Base-by-base conservation (phyloP, 1,140 invertebrate species). In the Polyergus mexicanus region DNA sequence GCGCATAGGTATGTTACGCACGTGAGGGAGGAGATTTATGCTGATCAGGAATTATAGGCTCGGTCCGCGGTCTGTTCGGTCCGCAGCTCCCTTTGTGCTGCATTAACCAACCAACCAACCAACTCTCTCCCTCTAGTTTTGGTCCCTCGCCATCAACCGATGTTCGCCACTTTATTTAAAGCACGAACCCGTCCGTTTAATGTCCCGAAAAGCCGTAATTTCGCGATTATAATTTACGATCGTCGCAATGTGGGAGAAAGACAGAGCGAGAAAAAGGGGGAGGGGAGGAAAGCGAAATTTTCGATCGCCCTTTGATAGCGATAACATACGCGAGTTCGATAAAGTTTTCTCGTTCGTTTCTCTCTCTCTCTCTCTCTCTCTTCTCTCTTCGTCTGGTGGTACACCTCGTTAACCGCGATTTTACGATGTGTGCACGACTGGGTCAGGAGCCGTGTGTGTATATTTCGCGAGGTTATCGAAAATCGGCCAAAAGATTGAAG, bases 181-280 rank as follows among this genome's bases (percentile, higher is more conserved):
- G 87, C 84, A 63, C 66, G 76, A 84, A 54, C 72, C 71, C 74
- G 65, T 77, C 77, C 89, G 92, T 83, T 92, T 92, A 94, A 94
- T 93, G 92, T 94, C 80, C 92, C 91, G 90, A 92, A 90, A 94
- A 89, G 89, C 86, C 90, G 88, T 93, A 93, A 92, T 93, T 92
- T 91, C 89, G 85, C 89, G 91, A 92, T 94, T 92, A 92, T 92
- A 93, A 93, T 94, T 94, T 91, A 86, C 85, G 85, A 25, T 62
- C 35, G 77, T 58, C n/a, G 72, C 56, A 41, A 75, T 58, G 58
- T 22, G 38, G 71, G 22, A 68, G 76, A 68, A 32, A 13, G 65
- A 81, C 10, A 60, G 28, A 38, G 38, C 38, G 0, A 11, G 11
- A 28, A 13, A 32, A 16, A 25, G 10, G 38, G 16, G 32, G 32